Evolutionary conservation across 92 coral and sea anemone genomes (phyloP).

Genomic region (Nematostella vectensis): DNA sequence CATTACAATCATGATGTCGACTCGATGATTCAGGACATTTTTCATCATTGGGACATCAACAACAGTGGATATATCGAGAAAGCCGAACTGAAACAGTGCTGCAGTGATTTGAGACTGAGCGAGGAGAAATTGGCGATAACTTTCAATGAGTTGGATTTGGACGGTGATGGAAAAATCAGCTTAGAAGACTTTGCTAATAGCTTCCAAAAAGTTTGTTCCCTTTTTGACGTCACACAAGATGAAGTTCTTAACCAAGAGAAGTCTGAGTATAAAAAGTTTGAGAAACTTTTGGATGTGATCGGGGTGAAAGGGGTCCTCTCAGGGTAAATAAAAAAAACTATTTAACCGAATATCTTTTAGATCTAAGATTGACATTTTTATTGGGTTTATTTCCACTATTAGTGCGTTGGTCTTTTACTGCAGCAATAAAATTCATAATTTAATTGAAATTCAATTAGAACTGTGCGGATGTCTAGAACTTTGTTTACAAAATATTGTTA

Average conservation of each 20-base stretch:
- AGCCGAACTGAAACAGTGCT: constrained; percentile 57
- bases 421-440: too few relatives aligned
- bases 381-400: too few relatives aligned
- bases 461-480: too few relatives aligned
- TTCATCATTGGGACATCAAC: constrained; percentile 64
- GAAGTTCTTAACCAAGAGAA: constrained; percentile 26
- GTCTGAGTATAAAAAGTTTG: constrained; percentile 51
- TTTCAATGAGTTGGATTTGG: constrained; percentile 77
- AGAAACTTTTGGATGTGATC: constrained; percentile 63
- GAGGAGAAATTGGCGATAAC: constrained; percentile 43
- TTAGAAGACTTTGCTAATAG: constrained; percentile 63
- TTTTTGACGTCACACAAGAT: constrained; percentile 41
- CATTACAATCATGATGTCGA: constrained; percentile 14
- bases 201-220: constrained; percentile 62
- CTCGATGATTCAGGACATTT: constrained; percentile 40
- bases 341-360: too few relatives aligned
- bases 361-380: too few relatives aligned
- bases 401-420: too few relatives aligned
- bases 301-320: constrained; percentile 62
- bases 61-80: constrained; percentile 73
- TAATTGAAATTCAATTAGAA: too few relatives aligned
- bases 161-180: constrained; percentile 76
- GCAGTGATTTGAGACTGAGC: constrained; percentile 64
- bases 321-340: constrained; percentile 45
- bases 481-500: too few relatives aligned